Evolutionary conservation across 2,113 vertebrate genomes (phyloP), one percentile per base, ranked within the genome.

Genomic region (Nothobranchius kuhntae): DNA sequence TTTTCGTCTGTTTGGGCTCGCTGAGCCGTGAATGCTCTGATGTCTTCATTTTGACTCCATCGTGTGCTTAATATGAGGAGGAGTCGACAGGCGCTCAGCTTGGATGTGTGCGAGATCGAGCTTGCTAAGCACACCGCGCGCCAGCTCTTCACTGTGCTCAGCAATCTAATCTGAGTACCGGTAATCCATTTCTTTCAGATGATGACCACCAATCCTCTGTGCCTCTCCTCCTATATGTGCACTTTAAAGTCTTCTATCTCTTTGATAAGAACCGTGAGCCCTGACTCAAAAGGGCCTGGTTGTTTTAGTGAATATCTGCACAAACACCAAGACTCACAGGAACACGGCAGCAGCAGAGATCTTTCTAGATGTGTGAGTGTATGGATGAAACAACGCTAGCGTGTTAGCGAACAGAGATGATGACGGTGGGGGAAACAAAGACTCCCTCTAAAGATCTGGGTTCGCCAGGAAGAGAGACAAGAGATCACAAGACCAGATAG

Each of bases 181-280:
- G 90, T 90, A 91, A 93, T 93, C 90, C 89, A 91, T 92, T 91
- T 90, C 88, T 91, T 66, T 62, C 77, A 87, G 82, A 91, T 92
- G 92, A 92, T 89, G 87, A 90, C 86, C 58, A 14, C 86, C 35
- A 70, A 80, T 72, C 52, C 47, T 47, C 61, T 3, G 56, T 56
- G 61, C 60, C 55, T 52, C 66, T 73, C 75, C 57, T 30, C 30
- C 67, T 80, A 40, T 81, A 55, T 61, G 75, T 71, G 78, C 77
- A 80, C 90, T 92, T 92, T 89, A 88, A 91, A 92, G 92, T 86
- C 87, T 21, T 21, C 21, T 21, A 75, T 82, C 77, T 71, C 81
- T 62, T 72, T 80, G 84, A 90, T 89, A 90, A 90, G 77, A 40
- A 40, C 4, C 68, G 71, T 54, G 64, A 74, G 57, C 61, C 65